Evolutionary conservation across 2,888 invertebrate genomes (phyloP).

Genomic region (Drosophila melanocephala): DNA sequence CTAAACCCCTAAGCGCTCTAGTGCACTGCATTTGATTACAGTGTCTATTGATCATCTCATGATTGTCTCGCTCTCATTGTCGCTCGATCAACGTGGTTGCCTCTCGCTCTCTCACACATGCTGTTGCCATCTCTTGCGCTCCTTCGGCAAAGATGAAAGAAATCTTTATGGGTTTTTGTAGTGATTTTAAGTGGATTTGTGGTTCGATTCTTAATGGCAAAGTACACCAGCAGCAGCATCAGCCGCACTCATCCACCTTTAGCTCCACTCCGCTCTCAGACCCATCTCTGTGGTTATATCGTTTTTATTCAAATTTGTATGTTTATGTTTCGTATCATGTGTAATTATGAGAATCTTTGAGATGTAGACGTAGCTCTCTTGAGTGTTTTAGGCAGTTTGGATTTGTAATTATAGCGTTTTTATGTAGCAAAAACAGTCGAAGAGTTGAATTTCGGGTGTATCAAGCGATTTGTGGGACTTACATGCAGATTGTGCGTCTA

Average conservation of each 20-base stretch:
- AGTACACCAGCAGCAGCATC: conserved; percentile 73
- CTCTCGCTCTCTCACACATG: conserved; percentile 13
- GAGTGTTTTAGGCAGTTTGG: conserved; percentile 71
- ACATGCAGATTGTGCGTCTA: conserved; percentile 38
- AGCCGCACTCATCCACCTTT: conserved; percentile 49
- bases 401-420: conserved; percentile 69
- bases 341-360: conserved; percentile 76
- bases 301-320: conserved; percentile 80
- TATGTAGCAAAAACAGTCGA: conserved; percentile 52
- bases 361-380: conserved; percentile 54
- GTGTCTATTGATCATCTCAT: conserved; percentile 72
- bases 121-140: conserved; percentile 45
- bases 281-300: conserved; percentile 69
- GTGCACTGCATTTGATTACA: conserved; percentile 69
- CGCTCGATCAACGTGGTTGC: conserved; percentile 24
- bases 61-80: conserved; percentile 54
- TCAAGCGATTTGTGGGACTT: conserved; percentile 34
- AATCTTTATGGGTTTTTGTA: conserved; percentile 81
- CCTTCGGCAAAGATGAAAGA: conserved; percentile 76
- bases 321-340: conserved; percentile 74
- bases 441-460: conserved; percentile 19
- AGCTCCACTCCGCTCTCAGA: conserved; percentile 31
- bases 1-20: conserved; percentile 37
- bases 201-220: conserved; percentile 82
- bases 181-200: conserved; percentile 83